Evolutionary conservation across 2,888 invertebrate species (phyloP).

Genomic region (Agrotis puta): DNA sequence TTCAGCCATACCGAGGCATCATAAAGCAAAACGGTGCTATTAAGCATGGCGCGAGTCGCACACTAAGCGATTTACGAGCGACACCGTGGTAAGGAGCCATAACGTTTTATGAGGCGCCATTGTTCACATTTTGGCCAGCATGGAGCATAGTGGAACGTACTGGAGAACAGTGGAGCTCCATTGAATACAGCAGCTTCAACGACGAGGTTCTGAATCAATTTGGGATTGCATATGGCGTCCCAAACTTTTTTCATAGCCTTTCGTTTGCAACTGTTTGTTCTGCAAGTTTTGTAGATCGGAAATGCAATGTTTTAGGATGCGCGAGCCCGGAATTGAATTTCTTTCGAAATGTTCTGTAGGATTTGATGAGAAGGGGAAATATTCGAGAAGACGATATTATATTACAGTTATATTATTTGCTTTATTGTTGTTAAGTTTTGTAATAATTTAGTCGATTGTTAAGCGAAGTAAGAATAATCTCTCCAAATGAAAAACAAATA

Average conservation of each 20-base stretch:
- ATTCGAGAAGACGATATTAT: too few relatives aligned
- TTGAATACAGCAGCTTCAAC: slow-evolving; percentile 46
- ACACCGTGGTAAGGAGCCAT: slow-evolving; percentile 53
- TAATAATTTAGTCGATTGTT: too few relatives aligned
- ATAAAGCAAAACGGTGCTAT: slow-evolving; percentile 61
- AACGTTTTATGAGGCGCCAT: slow-evolving; percentile 55
- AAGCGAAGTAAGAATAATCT: too few relatives aligned
- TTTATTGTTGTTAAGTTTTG: too few relatives aligned
- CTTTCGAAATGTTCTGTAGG: not conserved
- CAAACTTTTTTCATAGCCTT: slow-evolving; percentile 12
- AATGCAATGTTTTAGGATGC: slow-evolving; percentile 34
- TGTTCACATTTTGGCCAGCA: slow-evolving; percentile 50
- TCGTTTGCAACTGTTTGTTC: slow-evolving; percentile 48
- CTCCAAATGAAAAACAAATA: too few relatives aligned
- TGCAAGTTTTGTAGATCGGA: slow-evolving; percentile 31
- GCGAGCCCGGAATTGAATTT: not conserved
- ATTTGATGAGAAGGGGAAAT: not conserved
- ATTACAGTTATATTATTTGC: too few relatives aligned
- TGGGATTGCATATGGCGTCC: slow-evolving; percentile 9
- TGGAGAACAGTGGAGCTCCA: slow-evolving; percentile 2
- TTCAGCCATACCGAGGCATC: slow-evolving; percentile 38
- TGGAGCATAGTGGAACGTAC: slow-evolving; percentile 7
- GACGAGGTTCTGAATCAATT: slow-evolving; percentile 45
- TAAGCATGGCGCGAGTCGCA: slow-evolving; percentile 43
- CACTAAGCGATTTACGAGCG: slow-evolving; percentile 63